Percentiles rank a stretch among this genome's conserved stretches.
Evolutionary conservation across 2,888 invertebrate species (phyloP).

Genomic region (Heliconius sara): DNA sequence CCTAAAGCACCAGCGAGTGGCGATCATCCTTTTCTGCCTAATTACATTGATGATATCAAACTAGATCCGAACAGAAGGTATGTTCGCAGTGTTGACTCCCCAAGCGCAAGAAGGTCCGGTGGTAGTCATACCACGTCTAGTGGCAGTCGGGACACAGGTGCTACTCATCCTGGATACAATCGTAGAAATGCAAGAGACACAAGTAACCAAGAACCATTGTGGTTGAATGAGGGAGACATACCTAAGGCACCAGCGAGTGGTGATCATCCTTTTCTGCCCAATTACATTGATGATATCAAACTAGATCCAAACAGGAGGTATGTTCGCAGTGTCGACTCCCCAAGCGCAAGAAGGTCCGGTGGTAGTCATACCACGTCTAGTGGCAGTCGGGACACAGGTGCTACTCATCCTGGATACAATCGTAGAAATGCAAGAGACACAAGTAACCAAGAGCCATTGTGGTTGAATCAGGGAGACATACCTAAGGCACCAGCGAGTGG

Average conservation of each 20-base stretch:
- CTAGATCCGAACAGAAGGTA: constrained; percentile 53
- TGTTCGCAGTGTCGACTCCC: constrained; percentile 43
- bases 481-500: constrained; percentile 52
- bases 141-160: constrained; percentile 52
- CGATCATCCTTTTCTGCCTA: constrained; percentile 50
- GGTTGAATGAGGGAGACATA: constrained; percentile 51
- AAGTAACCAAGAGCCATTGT: constrained; percentile 42
- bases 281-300: constrained; percentile 54
- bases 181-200: neutral
- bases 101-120: constrained; percentile 55
- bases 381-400: neutral
- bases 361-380: no score
- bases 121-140: constrained; percentile 54
- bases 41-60: constrained; percentile 54
- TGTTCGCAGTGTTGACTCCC: constrained; percentile 57
- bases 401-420: neutral
- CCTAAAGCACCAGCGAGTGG: constrained; percentile 52
- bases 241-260: constrained; percentile 52
- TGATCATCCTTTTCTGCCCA: constrained; percentile 50
- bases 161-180: neutral
- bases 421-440: neutral
- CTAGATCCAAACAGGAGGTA: constrained; percentile 53
- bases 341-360: no score
- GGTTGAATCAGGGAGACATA: constrained; percentile 51
- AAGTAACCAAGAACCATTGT: constrained; percentile 50